A percentile compares a stretch with the other conserved stretches of the same genome.
Evolutionary conservation across 2,888 invertebrate species (phyloP).

Genomic region (Taphrorychus bicolor): DNA sequence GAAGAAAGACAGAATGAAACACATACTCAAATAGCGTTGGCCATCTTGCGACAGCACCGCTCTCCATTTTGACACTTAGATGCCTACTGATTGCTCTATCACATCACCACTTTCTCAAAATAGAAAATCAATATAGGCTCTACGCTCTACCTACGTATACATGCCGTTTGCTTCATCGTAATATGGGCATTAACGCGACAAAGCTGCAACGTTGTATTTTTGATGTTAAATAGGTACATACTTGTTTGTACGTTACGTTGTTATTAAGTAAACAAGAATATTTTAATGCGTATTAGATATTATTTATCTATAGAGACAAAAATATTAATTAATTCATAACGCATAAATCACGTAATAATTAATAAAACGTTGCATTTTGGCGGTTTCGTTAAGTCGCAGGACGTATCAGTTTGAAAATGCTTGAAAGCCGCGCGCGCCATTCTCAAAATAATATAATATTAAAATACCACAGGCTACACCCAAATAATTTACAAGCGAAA

Average conservation of each 20-base stretch:
- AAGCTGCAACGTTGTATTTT: constrained; percentile 1
- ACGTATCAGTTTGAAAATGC: neutral
- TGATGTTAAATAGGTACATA: neutral
- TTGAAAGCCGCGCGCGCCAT: constrained; percentile 54
- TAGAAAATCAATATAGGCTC: constrained; percentile 35
- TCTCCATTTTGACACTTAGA: constrained; percentile 25
- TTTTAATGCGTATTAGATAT: neutral
- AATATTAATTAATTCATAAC: neutral
- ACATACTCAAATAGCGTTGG: neutral
- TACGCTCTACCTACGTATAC: neutral
- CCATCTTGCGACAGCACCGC: constrained; percentile 23
- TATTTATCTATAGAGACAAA: too few species aligned
- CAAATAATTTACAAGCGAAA: constrained; percentile 55
- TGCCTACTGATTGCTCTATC: constrained; percentile 3
- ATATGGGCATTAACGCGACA: constrained; percentile 4
- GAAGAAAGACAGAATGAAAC: neutral
- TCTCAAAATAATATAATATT: constrained; percentile 59
- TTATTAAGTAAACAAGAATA: neutral
- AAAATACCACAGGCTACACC: constrained; percentile 57
- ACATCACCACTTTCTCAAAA: constrained; percentile 29
- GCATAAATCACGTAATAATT: neutral
- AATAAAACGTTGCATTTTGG: too few species aligned
- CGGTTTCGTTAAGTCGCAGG: too few species aligned
- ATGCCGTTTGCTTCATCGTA: constrained; percentile 6
- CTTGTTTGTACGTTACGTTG: neutral